Evolutionary conservation across 2,113 vertebrate genomes (phyloP).

Genomic region (Notiomystis cincta): DNA sequence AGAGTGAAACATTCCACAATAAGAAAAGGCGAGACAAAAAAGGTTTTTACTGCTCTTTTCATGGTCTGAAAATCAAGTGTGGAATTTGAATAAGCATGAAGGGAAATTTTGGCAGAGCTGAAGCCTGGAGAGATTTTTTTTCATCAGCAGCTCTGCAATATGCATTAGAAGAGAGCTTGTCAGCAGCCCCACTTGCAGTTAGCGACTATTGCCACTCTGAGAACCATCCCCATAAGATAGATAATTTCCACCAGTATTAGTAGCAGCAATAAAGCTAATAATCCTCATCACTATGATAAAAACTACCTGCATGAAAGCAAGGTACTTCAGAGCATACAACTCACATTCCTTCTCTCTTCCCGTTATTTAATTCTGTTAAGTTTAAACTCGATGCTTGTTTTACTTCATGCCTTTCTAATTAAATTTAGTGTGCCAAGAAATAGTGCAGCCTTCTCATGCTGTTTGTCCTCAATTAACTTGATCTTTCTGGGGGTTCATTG

Average conservation of each 20-base stretch:
- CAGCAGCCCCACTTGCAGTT: not conserved
- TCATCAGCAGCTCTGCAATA: not conserved
- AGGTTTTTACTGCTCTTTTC: not conserved
- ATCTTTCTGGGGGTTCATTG: not conserved
- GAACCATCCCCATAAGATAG: not conserved
- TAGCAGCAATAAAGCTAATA: not conserved
- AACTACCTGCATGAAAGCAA: not conserved
- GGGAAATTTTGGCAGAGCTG: not conserved
- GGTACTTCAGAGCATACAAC: not conserved
- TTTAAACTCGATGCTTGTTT: conserved; percentile 6
- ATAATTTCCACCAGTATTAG: not conserved
- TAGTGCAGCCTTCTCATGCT: not conserved
- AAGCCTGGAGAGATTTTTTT: not conserved
- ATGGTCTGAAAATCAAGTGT: not conserved
- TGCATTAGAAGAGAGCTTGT: not conserved
- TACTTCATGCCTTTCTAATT: not conserved
- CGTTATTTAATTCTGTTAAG: not conserved
- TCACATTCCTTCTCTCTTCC: not conserved
- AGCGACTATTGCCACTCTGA: not conserved
- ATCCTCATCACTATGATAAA: not conserved
- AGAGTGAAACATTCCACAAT: not conserved
- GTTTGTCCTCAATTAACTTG: not conserved
- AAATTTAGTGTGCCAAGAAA: not conserved
- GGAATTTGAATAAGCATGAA: not conserved
- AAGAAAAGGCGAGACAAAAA: not conserved